These are phyloP conservation scores for Ataeniobius toweri DNA, from an alignment of 2,797 vertebrate genomes.

Conservation along the genomic window DNA sequence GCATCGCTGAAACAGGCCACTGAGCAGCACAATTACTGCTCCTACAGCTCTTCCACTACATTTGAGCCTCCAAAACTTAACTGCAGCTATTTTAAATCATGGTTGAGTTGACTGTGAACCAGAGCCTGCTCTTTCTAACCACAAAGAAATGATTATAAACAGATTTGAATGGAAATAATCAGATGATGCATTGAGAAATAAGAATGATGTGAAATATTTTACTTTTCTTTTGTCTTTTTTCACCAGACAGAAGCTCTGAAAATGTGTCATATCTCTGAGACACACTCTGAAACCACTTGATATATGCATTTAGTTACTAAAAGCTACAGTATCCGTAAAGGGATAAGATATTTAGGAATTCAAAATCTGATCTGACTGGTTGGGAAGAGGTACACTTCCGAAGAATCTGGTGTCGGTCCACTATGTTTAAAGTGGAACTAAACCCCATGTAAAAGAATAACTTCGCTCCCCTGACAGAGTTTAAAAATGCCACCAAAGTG, in stretches of 20 bases:
- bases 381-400: background rate
- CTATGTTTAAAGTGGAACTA: too few relatives aligned
- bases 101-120: conserved; percentile 12
- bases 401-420: background rate
- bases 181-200: conserved; percentile 11
- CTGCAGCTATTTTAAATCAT: conserved; percentile 26
- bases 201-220: background rate
- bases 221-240: background rate
- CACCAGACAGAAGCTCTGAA: background rate
- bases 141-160: background rate
- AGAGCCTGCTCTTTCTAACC: conserved; percentile 5
- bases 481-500: too few relatives aligned
- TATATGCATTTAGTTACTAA: background rate
- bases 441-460: too few relatives aligned
- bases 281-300: background rate
- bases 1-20: conserved; percentile 60
- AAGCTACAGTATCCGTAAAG: background rate
- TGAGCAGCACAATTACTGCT: conserved; percentile 58
- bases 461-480: too few relatives aligned
- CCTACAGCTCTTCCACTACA: conserved; percentile 54
- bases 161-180: background rate
- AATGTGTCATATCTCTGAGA: background rate
- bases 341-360: background rate
- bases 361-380: background rate
- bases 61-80: conserved; percentile 32